A percentile compares a stretch with the other conserved stretches of the same genome.
These are phyloP conservation scores for Remorina albescens DNA, from an alignment of 2,797 vertebrate genomes.

Conservation along the genomic window DNA sequence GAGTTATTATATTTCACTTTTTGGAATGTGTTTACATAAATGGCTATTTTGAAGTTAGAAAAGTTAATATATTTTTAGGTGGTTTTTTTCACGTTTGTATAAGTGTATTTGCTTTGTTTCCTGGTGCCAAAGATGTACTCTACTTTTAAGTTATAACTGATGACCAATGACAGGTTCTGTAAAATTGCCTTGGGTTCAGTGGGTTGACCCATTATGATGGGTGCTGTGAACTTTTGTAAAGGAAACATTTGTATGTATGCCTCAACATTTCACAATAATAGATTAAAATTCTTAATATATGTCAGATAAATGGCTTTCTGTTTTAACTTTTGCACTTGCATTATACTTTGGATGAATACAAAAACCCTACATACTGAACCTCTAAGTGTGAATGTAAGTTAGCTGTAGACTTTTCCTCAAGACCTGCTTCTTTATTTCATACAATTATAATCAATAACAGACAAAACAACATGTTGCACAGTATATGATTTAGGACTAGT, in stretches of 20 bases:
- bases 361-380: background rate
- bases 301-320: constrained; percentile 59
- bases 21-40: constrained; percentile 94
- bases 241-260: constrained; percentile 81
- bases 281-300: constrained; percentile 89
- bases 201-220: constrained; percentile 80
- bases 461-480: background rate
- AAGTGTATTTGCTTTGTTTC: constrained; percentile 55
- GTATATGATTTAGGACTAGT: too few species aligned
- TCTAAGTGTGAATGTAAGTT: background rate
- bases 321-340: constrained; percentile 20
- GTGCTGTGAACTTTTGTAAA: constrained; percentile 87
- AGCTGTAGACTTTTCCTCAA: background rate
- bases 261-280: constrained; percentile 86
- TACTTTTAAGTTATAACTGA: constrained; percentile 92
- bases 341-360: background rate
- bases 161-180: constrained; percentile 88
- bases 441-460: background rate
- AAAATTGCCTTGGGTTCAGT: constrained; percentile 77
- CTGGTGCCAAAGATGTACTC: constrained; percentile 94
- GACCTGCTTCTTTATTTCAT: background rate
- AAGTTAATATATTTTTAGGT: constrained; percentile 96
- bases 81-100: constrained; percentile 69
- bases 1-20: constrained; percentile 68
- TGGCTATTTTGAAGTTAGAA: constrained; percentile 75